Percentiles rank a stretch among this genome's conserved stretches.
Conservation (phyloP, 2,797 vertebrate species). For the Neostethus bicornis region DNA sequence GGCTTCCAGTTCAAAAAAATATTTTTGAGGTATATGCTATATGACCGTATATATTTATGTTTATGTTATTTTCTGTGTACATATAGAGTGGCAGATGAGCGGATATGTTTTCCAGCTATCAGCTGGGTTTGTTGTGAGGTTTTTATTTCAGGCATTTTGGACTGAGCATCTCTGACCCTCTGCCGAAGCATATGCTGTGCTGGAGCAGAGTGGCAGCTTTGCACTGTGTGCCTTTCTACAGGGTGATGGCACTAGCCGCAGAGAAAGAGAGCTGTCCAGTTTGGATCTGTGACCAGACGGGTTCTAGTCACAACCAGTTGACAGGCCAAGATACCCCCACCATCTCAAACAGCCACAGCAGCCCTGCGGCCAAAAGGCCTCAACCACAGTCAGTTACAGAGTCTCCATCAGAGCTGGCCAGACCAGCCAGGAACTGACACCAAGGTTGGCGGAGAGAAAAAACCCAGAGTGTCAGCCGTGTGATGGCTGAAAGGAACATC, state of each 20-base stretch:
- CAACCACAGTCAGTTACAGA: slow-evolving; percentile 67
- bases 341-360: slow-evolving; percentile 58
- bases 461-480: slow-evolving; percentile 72
- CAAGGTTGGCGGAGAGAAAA: slow-evolving; percentile 59
- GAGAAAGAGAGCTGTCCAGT: slow-evolving; percentile 73
- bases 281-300: slow-evolving; percentile 73
- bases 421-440: slow-evolving; percentile 76
- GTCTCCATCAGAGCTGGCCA: slow-evolving; percentile 67
- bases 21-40: no score
- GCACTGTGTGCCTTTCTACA: slow-evolving; percentile 64
- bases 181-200: slow-evolving; percentile 79
- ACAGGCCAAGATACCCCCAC: slow-evolving; percentile 65
- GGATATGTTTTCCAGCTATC: slow-evolving; percentile 51
- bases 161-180: slow-evolving; percentile 79
- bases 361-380: slow-evolving; percentile 71
- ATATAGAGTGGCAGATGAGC: slow-evolving; percentile 42
- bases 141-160: slow-evolving; percentile 74
- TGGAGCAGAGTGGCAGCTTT: slow-evolving; percentile 61
- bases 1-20: no score
- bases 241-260: slow-evolving; percentile 67
- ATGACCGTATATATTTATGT: neutral
- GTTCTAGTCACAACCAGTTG: slow-evolving; percentile 77
- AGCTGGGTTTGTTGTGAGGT: slow-evolving; percentile 50
- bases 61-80: neutral
- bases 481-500: slow-evolving; percentile 80